Percentiles rank a stretch among this genome's conserved stretches.
Conservation (phyloP, 2,797 vertebrate genomes). For the Nyctibius grandis region DNA sequence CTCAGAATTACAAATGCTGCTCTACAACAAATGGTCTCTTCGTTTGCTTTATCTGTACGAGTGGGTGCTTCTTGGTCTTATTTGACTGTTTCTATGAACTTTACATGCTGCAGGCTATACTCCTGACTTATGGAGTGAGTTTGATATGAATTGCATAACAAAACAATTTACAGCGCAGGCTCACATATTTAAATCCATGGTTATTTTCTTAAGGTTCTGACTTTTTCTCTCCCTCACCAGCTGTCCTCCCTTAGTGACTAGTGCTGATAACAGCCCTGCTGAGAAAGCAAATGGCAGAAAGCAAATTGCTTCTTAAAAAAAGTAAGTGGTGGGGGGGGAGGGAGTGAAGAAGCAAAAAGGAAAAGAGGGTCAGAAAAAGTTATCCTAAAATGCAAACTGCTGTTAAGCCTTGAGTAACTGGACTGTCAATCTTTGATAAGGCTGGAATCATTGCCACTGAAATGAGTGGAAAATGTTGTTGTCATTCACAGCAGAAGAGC, state of each 20-base stretch:
- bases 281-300: conserved; percentile 37
- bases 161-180: not conserved
- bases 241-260: conserved; percentile 26
- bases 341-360: not conserved
- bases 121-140: not conserved
- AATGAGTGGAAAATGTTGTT: conserved; percentile 44
- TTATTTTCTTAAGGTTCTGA: not conserved
- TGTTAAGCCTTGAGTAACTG: not conserved
- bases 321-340: not conserved
- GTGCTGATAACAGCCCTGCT: conserved; percentile 18
- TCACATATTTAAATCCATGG: not conserved
- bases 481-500: conserved; percentile 21
- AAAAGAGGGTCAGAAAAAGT: not conserved
- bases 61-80: not conserved
- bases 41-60: not conserved
- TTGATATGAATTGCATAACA: not conserved
- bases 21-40: conserved; percentile 23
- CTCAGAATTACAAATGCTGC: conserved; percentile 36
- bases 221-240: conserved; percentile 38
- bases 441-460: not conserved
- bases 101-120: conserved; percentile 12
- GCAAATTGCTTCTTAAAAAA: conserved; percentile 24
- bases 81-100: conserved; percentile 3
- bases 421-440: not conserved
- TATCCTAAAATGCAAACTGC: not conserved